Evolutionary conservation across 2,113 vertebrate genomes (phyloP).

Genomic region (Vireo altiloquus): DNA sequence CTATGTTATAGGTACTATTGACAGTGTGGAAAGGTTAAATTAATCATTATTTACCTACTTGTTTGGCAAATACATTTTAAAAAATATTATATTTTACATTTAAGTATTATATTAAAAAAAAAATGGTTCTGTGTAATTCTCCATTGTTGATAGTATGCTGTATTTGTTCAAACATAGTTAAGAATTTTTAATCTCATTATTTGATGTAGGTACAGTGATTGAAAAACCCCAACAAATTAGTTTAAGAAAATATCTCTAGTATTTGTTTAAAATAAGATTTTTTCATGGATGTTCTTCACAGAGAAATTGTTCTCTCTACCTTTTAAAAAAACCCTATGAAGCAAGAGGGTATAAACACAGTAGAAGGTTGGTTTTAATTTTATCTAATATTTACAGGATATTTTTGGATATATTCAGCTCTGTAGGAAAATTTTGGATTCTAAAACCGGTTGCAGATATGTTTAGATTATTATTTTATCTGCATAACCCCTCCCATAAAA

Average conservation of each 20-base stretch:
- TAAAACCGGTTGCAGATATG: neutral
- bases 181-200: neutral
- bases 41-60: neutral
- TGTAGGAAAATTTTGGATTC: neutral
- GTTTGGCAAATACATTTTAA: neutral
- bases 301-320: neutral
- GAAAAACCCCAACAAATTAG: neutral
- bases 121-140: neutral
- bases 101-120: neutral
- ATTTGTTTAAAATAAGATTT: neutral
- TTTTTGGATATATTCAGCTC: neutral
- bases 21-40: neutral
- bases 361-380: neutral
- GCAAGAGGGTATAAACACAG: neutral
- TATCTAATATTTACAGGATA: neutral
- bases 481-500: neutral
- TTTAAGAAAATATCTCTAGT: neutral
- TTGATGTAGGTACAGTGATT: neutral
- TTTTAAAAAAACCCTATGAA: neutral
- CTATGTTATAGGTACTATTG: neutral
- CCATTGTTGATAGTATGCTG: accelerated
- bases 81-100: neutral
- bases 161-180: neutral
- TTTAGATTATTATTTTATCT: neutral
- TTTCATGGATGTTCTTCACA: neutral